Evolutionary conservation across 2,888 invertebrate species (phyloP).

Genomic region (Aradus depressus): DNA sequence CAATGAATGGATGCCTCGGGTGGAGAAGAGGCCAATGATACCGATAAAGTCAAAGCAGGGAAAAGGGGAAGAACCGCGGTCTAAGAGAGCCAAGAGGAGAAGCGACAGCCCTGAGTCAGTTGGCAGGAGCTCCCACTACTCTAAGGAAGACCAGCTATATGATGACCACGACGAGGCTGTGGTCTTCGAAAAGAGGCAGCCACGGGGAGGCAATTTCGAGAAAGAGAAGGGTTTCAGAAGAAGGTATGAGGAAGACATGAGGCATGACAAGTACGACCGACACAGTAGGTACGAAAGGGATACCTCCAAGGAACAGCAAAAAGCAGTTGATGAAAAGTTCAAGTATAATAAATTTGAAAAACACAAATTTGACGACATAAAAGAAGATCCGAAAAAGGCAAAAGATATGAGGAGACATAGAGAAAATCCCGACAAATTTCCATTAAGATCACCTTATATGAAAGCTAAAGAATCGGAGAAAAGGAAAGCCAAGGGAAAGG

Average conservation of each 20-base stretch:
- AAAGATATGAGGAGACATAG: neutral
- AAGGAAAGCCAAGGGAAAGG: constrained; percentile 11
- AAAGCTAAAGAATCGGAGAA: constrained; percentile 18
- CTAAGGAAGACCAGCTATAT: constrained; percentile 1
- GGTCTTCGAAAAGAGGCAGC: constrained; percentile 4
- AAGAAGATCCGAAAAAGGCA: constrained; percentile 4
- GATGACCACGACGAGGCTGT: constrained; percentile 15
- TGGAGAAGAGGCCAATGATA: neutral
- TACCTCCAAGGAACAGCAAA: constrained; percentile 8
- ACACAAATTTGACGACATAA: constrained; percentile 9
- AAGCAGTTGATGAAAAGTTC: neutral
- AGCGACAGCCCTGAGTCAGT: constrained; percentile 6
- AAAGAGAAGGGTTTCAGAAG: constrained; percentile 4
- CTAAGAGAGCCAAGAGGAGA: constrained; percentile 3
- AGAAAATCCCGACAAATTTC: constrained; percentile 13
- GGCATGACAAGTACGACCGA: neutral
- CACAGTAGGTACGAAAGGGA: constrained; percentile 7
- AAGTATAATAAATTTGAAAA: constrained; percentile 7
- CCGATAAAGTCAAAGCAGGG: constrained; percentile 6
- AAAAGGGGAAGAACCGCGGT: constrained; percentile 1
- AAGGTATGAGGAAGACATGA: neutral
- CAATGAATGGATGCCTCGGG: constrained; percentile 13
- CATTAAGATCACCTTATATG: constrained; percentile 12
- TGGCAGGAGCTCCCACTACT: neutral
- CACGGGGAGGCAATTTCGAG: neutral